A percentile compares a stretch with the other conserved stretches of the same genome.
These are phyloP conservation scores for Macrophya annulata DNA, from an alignment of 2,888 invertebrate species.

Conservation along the genomic window DNA sequence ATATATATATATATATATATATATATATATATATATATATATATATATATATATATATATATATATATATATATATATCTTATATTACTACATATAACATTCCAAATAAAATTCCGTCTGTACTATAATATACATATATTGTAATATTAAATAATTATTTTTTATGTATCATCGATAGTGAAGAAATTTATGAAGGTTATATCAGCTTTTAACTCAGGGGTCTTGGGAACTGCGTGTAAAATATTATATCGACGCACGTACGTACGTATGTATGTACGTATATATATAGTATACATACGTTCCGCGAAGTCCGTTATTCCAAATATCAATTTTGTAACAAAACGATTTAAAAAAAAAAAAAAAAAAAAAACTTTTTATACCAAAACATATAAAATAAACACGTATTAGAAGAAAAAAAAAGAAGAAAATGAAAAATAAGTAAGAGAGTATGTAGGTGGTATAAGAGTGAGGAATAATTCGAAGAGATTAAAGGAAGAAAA, in stretches of 20 bases:
- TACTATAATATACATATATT: neutral
- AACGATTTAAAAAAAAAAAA: too few relatives aligned
- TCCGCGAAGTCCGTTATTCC: neutral
- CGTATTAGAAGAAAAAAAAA: neutral
- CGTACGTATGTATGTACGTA: neutral
- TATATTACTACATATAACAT: constrained; percentile 7
- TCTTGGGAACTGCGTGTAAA: neutral
- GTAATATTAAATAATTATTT: neutral
- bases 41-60: too few relatives aligned
- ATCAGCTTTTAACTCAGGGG: constrained; percentile 25
- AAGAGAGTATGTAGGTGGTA: neutral
- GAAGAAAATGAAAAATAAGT: neutral
- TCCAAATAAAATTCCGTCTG: constrained; percentile 23
- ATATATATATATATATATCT: too few relatives aligned
- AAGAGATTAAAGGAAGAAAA: neutral
- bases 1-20: too few relatives aligned
- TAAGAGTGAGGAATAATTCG: neutral
- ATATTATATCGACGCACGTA: neutral
- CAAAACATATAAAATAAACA: neutral
- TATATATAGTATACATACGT: neutral
- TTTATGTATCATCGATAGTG: neutral
- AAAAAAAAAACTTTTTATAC: neutral
- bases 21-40: too few relatives aligned
- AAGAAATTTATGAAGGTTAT: neutral
- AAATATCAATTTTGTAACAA: constrained; percentile 1